A percentile compares a stretch with the other conserved stretches of the same genome.
These are phyloP conservation scores for Tadarida brasiliensis DNA, from an alignment of 2,797 vertebrate genomes.

Conservation along the genomic window DNA sequence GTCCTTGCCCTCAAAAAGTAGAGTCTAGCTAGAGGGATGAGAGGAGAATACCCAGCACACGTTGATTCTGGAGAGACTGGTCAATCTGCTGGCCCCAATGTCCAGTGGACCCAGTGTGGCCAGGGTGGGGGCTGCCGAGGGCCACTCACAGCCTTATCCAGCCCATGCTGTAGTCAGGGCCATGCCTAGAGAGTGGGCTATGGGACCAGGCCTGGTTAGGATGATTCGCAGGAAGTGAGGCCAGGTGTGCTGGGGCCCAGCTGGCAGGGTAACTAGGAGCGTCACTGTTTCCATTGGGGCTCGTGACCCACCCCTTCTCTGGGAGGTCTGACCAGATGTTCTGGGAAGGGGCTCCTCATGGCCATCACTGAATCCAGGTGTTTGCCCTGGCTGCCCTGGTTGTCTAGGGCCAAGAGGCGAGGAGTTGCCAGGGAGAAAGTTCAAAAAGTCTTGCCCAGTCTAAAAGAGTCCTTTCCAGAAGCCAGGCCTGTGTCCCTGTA, in stretches of 20 bases:
- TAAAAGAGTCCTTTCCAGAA: not conserved
- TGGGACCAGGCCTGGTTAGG: conserved; percentile 46
- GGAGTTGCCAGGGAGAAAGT: not conserved
- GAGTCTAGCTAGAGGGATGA: not conserved
- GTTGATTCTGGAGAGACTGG: not conserved
- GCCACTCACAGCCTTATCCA: not conserved
- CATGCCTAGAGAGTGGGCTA: not conserved
- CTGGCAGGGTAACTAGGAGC: conserved; percentile 37
- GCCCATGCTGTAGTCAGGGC: not conserved
- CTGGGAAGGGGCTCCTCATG: not conserved
- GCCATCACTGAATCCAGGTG: conserved; percentile 60
- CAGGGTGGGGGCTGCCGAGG: not conserved
- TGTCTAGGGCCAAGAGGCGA: conserved; percentile 56
- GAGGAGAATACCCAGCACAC: not conserved
- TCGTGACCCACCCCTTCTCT: conserved; percentile 53
- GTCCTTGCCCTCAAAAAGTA: not conserved
- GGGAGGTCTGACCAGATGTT: conserved; percentile 81
- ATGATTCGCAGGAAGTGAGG: conserved; percentile 13
- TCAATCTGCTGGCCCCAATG: not conserved
- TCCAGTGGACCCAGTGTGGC: not conserved
- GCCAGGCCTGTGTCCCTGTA: not conserved
- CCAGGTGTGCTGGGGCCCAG: conserved; percentile 63
- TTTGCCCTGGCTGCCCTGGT: conserved; percentile 66
- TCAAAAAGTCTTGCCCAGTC: not conserved
- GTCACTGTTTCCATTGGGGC: conserved; percentile 77